A percentile compares a stretch with the other conserved stretches of the same genome.
phyloP scores from a whole-genome alignment of 2,888 invertebrate species.

The Ferdinandea cuprea region DNA sequence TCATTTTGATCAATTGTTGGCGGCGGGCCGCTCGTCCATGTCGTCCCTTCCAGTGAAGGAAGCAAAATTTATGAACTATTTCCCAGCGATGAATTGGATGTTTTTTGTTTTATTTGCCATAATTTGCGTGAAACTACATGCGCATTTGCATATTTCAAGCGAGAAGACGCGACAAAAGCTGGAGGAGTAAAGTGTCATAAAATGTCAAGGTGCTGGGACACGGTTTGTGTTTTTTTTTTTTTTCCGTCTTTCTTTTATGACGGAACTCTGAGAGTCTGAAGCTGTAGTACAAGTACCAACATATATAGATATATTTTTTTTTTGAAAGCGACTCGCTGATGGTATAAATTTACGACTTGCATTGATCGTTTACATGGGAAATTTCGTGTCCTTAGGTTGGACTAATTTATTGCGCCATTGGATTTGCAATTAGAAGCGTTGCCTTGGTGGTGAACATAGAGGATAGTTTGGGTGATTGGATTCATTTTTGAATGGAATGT shows the following conservation, averaged over 20 bases:
- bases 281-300: too few relatives aligned
- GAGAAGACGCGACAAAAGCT: not conserved
- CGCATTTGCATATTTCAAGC: conserved; percentile 41
- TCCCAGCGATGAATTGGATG: conserved; percentile 16
- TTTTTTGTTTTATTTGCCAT: conserved; percentile 47
- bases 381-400: conserved; percentile 2
- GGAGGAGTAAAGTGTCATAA: conserved; percentile 50
- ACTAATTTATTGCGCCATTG: conserved; percentile 43
- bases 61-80: conserved; percentile 37
- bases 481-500: not conserved
- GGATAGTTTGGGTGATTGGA: not conserved
- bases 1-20: conserved; percentile 35
- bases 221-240: conserved; percentile 60
- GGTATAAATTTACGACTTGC: conserved; percentile 58
- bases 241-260: too few relatives aligned
- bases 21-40: conserved; percentile 6
- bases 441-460: not conserved
- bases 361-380: conserved; percentile 52
- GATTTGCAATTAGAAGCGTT: conserved; percentile 39
- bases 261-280: conserved; percentile 52
- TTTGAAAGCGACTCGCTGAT: not conserved
- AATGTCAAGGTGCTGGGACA: conserved; percentile 42
- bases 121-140: conserved; percentile 39
- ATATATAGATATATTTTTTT: conserved; percentile 51
- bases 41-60: not conserved